Evolutionary conservation across 2,888 invertebrate species (phyloP).

Genomic region (Chaetoderma sp.): DNA sequence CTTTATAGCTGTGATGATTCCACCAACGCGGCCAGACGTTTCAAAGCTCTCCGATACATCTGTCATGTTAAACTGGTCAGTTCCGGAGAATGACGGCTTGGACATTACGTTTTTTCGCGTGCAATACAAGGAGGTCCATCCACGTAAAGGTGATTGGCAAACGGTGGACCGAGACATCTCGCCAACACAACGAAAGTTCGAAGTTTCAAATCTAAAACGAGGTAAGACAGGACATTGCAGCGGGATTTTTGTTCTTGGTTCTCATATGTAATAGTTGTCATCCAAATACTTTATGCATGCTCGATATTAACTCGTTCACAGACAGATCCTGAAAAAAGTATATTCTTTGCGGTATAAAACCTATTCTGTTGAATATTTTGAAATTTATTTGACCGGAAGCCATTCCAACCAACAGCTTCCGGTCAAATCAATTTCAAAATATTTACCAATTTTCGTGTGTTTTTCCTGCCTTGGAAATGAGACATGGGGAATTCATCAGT

Average conservation of each 20-base stretch:
- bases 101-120: slow-evolving; percentile 91
- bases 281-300: no score
- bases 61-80: slow-evolving; percentile 92
- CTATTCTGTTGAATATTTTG: no score
- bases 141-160: slow-evolving; percentile 75
- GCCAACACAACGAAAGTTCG: slow-evolving; percentile 81
- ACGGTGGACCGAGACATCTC: slow-evolving; percentile 87
- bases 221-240: slow-evolving; percentile 73
- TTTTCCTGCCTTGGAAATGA: no score
- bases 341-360: no score
- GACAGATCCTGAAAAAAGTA: no score
- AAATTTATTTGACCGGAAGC: no score
- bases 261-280: not conserved
- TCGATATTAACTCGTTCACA: no score
- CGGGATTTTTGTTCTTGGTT: not conserved
- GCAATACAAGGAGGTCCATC: slow-evolving; percentile 78
- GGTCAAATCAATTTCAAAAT: no score
- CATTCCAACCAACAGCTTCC: no score
- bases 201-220: slow-evolving; percentile 81
- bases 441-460: no score
- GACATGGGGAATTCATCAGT: no score
- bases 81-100: slow-evolving; percentile 84
- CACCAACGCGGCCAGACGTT: slow-evolving; percentile 88
- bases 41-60: slow-evolving; percentile 88
- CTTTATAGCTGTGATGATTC: slow-evolving; percentile 80